These are phyloP conservation scores for Nicator chloris DNA, from an alignment of 2,113 vertebrate genomes.

Conservation along the genomic window DNA sequence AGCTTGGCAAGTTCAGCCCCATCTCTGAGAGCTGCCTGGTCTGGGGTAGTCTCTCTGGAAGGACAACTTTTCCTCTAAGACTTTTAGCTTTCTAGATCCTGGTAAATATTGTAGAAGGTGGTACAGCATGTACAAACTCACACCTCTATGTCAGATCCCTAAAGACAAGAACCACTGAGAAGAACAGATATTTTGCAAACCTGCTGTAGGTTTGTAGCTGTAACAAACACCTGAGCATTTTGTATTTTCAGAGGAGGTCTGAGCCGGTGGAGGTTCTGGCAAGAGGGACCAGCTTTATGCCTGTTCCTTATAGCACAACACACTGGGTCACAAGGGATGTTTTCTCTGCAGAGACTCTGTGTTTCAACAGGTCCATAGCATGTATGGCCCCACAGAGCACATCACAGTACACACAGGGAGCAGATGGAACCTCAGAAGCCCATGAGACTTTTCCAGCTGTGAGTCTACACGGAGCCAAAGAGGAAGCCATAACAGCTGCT, in stretches of 20 bases:
- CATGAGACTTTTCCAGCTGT: background rate
- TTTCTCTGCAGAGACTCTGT: background rate
- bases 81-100: background rate
- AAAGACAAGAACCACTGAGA: background rate
- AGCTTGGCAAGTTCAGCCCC: background rate
- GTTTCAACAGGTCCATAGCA: background rate
- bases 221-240: background rate
- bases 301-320: rapidly evolving
- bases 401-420: background rate
- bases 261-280: background rate
- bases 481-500: background rate
- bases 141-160: background rate
- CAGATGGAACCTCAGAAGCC: background rate
- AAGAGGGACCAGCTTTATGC: background rate
- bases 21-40: background rate
- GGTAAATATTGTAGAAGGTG: background rate
- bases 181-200: background rate
- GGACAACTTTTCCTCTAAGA: background rate
- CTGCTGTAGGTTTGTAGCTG: too few species aligned
- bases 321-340: rapidly evolving
- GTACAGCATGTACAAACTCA: background rate
- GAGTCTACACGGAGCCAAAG: background rate
- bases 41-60: background rate
- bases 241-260: background rate
- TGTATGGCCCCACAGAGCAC: rapidly evolving